Conservation (phyloP, 1,140 invertebrate genomes). For the Drosophila arizonae region DNA sequence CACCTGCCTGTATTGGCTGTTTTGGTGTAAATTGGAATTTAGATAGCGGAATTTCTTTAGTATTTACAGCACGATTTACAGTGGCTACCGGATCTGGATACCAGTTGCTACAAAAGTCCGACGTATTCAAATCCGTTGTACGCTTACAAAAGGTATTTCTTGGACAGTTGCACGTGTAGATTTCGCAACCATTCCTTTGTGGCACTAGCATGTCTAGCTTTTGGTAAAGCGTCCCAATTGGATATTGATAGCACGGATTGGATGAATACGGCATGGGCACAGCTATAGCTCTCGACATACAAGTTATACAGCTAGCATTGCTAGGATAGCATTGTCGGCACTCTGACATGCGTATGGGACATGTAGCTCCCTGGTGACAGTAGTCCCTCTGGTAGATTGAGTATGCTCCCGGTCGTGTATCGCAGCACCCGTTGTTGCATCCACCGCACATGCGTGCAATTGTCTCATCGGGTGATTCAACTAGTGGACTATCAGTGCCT, state of each 20-base stretch:
- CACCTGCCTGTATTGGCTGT: background rate
- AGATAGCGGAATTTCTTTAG: background rate
- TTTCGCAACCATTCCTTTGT: background rate
- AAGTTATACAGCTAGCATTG: background rate
- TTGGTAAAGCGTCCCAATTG: background rate
- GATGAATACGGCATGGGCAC: background rate
- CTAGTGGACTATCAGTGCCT: background rate
- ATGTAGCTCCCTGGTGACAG: background rate
- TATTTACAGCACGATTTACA: background rate
- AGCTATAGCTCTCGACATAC: background rate
- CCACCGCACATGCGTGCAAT: slow-evolving; percentile 21
- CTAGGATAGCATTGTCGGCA: background rate
- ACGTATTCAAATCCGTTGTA: slow-evolving; percentile 44
- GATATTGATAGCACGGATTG: slow-evolving; percentile 8
- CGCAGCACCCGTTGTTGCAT: slow-evolving; percentile 5
- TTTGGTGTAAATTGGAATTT: background rate
- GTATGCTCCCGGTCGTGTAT: background rate
- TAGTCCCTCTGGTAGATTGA: slow-evolving; percentile 37
- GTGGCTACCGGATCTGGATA: background rate
- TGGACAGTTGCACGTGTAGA: background rate
- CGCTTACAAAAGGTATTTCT: background rate
- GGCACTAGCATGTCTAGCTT: background rate
- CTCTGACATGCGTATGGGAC: background rate
- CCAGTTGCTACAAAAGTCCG: slow-evolving; percentile 16
- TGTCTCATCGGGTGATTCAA: background rate